phyloP scores from a whole-genome alignment of 92 coral and sea anemone species.

The Pocillopora grandis region DNA sequence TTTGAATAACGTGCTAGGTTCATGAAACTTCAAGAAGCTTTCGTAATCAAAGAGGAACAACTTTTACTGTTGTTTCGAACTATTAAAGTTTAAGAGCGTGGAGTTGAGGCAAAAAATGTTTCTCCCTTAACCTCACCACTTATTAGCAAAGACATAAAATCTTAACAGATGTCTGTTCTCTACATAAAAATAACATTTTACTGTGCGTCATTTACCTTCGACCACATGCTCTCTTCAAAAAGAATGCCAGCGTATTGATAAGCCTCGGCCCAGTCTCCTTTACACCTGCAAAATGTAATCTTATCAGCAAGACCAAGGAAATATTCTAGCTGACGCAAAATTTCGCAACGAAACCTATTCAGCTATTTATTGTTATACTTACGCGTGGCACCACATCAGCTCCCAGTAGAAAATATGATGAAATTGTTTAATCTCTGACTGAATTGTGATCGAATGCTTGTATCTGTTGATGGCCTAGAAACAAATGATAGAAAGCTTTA shows the following conservation, averaged over 20 bases:
- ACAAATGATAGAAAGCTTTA: neutral
- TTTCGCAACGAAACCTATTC: neutral
- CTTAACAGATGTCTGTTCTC: neutral
- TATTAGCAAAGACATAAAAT: neutral
- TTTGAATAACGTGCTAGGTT: no score
- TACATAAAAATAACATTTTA: neutral
- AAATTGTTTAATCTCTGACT: conserved; percentile 94
- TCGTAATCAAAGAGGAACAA: no score
- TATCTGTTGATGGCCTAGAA: conserved; percentile 81
- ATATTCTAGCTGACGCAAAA: no score
- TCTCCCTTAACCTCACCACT: no score
- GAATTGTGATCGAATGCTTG: conserved; percentile 75
- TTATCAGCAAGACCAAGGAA: neutral
- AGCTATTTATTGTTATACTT: neutral
- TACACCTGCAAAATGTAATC: conserved; percentile 38
- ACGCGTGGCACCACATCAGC: conserved; percentile 97
- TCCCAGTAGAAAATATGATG: conserved; percentile 99
- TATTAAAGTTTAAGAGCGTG: no score
- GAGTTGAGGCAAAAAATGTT: no score
- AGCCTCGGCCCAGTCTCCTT: conserved; percentile 86
- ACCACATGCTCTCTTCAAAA: conserved; percentile 90
- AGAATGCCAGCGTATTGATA: conserved; percentile 64
- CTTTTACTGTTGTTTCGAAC: no score
- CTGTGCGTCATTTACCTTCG: conserved; percentile 59
- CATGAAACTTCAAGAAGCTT: no score